Base-by-base conservation (phyloP, 2,888 invertebrate species). In the Trissolcus brochymenae region DNA sequence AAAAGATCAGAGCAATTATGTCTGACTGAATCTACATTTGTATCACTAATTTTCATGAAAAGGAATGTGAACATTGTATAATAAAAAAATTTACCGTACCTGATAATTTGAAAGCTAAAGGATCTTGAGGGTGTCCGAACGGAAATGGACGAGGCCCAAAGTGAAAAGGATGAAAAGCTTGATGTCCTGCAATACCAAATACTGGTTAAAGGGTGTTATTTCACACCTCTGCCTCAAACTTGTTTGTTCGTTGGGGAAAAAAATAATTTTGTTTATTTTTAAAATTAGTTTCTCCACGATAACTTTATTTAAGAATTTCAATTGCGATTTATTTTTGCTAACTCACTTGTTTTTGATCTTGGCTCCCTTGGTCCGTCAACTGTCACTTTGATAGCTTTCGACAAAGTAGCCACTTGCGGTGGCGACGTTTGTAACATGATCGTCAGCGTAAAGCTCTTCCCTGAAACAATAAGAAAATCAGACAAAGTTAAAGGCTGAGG, bases 361-460 rank as follows among this genome's bases (percentile, higher is more conserved):
- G 99, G 98, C 91, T 99, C 98, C 84, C 99, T 91, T 0, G 99
- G 99, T 84, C 99, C 99, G 87, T 99, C 99, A 40, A 99, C 99
- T 21, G 99, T 99, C 71, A 99, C 98, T 92, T 99, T 99, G 90
- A 99, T 99, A 64, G 98, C 98, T 89, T 98, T 98, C 84, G 91
- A 94, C 90, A 98, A 99, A 6, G 96, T 95, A 60, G 98, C 96
- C 40, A 98, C 94, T 91, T 98, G 98, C 80, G 92, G 91, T 11
- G 93, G 93, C 81, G 93, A 92, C 7, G 95, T 89, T 77, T 88
- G 88, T 65, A 90, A 85, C 87, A 89, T 89, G 81, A 89, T 76
- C 61, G 79, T 79, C 41, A 78, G 35, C 21, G 78, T 62, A 53
- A 78, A 75, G 55, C 78, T 78, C 57, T 90, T 90, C 57, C 90